phyloP scores from a whole-genome alignment of 2,797 vertebrate genomes.

The Muscicapa striata region DNA sequence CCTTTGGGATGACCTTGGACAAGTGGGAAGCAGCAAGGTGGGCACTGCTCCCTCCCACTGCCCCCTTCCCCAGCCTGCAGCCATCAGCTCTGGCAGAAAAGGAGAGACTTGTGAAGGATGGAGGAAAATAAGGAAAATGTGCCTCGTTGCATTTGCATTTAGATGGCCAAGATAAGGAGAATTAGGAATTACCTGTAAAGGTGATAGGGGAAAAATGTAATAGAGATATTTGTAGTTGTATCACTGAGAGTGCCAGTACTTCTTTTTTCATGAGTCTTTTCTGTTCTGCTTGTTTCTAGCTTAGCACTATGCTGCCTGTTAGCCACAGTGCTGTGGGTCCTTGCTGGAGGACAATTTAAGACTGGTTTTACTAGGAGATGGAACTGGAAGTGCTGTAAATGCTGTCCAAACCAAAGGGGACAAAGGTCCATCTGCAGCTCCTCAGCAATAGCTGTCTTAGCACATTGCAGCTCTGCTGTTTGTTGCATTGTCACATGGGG shows the following conservation, averaged over 20 bases:
- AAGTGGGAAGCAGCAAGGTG: neutral
- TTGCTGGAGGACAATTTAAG: neutral
- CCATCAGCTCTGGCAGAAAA: neutral
- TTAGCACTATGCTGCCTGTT: neutral
- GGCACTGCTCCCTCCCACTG: neutral
- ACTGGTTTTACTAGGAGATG: neutral
- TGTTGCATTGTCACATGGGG: accelerated
- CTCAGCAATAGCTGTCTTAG: neutral
- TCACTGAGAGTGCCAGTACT: neutral
- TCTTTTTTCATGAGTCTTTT: neutral
- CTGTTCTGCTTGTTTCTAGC: neutral
- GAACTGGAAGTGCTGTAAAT: neutral
- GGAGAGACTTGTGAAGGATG: neutral
- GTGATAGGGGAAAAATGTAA: neutral
- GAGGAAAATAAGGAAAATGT: neutral
- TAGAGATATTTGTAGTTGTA: neutral
- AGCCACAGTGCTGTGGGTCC: neutral
- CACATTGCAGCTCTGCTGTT: neutral
- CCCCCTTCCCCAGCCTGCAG: neutral
- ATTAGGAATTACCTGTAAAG: neutral
- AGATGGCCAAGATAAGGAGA: neutral
- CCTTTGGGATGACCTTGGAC: neutral
- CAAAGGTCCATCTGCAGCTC: neutral
- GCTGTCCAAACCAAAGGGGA: neutral
- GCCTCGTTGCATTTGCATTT: neutral